Conservation (phyloP, 2,888 invertebrate genomes). For the Boloria euphrosyne region DNA sequence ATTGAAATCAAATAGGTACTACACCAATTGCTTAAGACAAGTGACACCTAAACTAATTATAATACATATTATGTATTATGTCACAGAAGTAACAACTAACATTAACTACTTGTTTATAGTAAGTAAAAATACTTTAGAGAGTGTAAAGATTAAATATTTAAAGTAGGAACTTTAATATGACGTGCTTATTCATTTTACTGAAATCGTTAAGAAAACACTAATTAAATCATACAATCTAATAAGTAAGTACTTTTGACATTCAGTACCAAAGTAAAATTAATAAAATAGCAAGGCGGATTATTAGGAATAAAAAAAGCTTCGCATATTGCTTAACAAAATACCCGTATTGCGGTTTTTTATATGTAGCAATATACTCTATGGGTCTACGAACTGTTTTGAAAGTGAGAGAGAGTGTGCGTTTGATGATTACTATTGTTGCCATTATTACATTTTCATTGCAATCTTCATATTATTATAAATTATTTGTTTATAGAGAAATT, state of each 20-base stretch:
- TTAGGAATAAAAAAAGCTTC: conserved; percentile 22
- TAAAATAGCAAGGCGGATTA: conserved; percentile 22
- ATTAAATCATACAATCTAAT: conserved; percentile 39
- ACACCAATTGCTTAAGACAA: conserved; percentile 15
- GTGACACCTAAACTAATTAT: conserved; percentile 21
- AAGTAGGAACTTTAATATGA: conserved; percentile 57
- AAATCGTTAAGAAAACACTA: conserved; percentile 17
- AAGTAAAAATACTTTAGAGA: conserved; percentile 45
- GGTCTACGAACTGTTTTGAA: neutral
- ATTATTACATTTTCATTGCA: too few species aligned
- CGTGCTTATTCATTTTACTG: conserved; percentile 30
- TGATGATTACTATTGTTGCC: too few species aligned
- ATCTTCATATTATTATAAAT: too few species aligned
- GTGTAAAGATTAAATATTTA: conserved; percentile 47
- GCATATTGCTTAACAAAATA: conserved; percentile 3
- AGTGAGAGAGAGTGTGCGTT: too few species aligned
- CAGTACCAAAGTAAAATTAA: conserved; percentile 8
- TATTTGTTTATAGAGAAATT: too few species aligned
- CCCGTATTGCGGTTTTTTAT: conserved; percentile 6
- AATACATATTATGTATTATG: conserved; percentile 41
- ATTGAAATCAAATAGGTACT: conserved; percentile 27
- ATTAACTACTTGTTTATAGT: conserved; percentile 32
- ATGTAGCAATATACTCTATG: too few species aligned
- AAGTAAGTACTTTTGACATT: conserved; percentile 44
- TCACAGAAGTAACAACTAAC: conserved; percentile 38